Evolutionary conservation across 2,113 vertebrate species (phyloP), one percentile per base, ranked within the genome.

Genomic region (Okapia johnstoni): DNA sequence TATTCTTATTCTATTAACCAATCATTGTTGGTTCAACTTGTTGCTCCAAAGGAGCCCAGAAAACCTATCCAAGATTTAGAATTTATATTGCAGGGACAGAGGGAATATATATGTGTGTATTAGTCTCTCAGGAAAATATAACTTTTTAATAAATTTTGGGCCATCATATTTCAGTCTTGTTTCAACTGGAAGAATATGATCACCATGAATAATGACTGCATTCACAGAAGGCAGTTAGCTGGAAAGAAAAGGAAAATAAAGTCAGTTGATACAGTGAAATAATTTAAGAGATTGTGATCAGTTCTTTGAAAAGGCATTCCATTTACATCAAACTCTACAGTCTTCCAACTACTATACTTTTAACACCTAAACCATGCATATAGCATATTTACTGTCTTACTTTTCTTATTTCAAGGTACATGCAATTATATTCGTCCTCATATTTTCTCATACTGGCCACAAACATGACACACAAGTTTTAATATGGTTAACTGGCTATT

Each of bases 221-320:
- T 98, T 99, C 98, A 99, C 1, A 95, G 99, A 99, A 99, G 99
- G 98, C 99, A 99, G 99, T 99, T 99, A 99, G 99, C 99, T 99
- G 98, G 80, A 99, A 98, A 98, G 95, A 94, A 98, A 98, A 81
- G 40, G 95, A 79, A 97, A 86, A 96, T 28, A 76, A 61, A 97
- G 97, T 98, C 92, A 99, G 96, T 73, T 96, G 95, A 79, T 25
- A 81, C 2, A 88, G 8, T 52, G 30, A 95, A 92, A 33, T 77
- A 54, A 77, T 80, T 77, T 81, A 33, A 63, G 52, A 90, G 26
- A 87, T 2, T 30, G 19, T 48, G 94, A 58, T 81, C 79, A 73
- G 76, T 80, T 90, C 48, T 83, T 36, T 79, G 48, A 91, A 86
- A 88, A 86, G 30, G 54, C n/a, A 95, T 46, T 96, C 70, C 28